These are phyloP conservation scores for Galbula dea DNA, from an alignment of 2,113 vertebrate species.

Conservation along the genomic window DNA sequence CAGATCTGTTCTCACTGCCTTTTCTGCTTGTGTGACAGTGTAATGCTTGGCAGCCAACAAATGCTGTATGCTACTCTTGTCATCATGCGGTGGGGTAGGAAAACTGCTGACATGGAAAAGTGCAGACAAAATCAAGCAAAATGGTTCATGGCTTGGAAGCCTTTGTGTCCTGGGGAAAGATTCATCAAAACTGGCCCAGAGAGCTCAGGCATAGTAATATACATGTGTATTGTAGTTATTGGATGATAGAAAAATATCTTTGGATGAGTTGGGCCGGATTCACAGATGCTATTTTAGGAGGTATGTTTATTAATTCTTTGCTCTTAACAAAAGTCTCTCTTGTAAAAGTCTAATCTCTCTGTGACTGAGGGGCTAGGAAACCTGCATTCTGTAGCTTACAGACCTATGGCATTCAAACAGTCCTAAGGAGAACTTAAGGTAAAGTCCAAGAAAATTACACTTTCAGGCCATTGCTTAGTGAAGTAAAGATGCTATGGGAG, in stretches of 20 bases:
- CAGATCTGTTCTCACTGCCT: slow-evolving; percentile 5
- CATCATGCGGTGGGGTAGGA: slow-evolving; percentile 35
- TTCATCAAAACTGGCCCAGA: slow-evolving; percentile 38
- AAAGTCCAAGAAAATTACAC: slow-evolving; percentile 36
- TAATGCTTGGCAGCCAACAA: slow-evolving; percentile 49
- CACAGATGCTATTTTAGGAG: slow-evolving; percentile 45
- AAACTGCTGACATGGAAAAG: slow-evolving; percentile 64
- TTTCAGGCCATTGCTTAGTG: not conserved
- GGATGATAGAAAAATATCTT: slow-evolving; percentile 47
- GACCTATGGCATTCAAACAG: not conserved
- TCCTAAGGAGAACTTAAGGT: not conserved
- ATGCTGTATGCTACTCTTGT: slow-evolving; percentile 29
- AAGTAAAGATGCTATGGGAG: slow-evolving; percentile 14
- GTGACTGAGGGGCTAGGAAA: not conserved
- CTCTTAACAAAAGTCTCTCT: slow-evolving; percentile 15
- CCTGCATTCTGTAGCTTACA: not conserved
- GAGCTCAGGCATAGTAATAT: slow-evolving; percentile 8
- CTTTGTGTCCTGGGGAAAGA: slow-evolving; percentile 41
- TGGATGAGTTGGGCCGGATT: not conserved
- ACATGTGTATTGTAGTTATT: slow-evolving; percentile 17
- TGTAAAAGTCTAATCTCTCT: slow-evolving; percentile 47
- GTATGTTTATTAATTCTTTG: slow-evolving; percentile 29
- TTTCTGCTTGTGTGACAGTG: slow-evolving; percentile 1
- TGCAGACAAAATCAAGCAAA: slow-evolving; percentile 45
- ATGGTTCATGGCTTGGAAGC: slow-evolving; percentile 57